These are phyloP conservation scores for Sinocyclocheilus rhinocerous DNA, from an alignment of 2,113 vertebrate species.

Conservation along the genomic window DNA sequence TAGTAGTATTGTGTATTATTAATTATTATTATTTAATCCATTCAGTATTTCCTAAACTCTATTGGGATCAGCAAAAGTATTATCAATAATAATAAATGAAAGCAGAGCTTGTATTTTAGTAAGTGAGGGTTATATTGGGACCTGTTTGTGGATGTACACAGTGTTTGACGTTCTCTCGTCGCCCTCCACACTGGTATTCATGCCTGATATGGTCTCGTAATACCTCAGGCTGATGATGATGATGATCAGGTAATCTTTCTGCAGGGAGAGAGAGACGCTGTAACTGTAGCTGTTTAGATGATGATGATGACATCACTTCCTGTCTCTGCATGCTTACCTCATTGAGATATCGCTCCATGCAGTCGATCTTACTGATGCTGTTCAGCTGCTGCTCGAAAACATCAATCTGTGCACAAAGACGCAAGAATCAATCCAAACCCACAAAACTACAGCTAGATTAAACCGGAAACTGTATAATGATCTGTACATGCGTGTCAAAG, in stretches of 20 bases:
- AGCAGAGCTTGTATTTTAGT: background rate
- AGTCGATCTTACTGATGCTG: constrained; percentile 69
- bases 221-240: constrained; percentile 68
- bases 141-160: constrained; percentile 67
- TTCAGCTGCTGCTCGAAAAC: constrained; percentile 66
- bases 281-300: background rate
- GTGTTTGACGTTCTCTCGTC: constrained; percentile 65
- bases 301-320: background rate
- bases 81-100: background rate
- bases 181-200: constrained; percentile 37
- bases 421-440: background rate
- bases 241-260: constrained; percentile 70
- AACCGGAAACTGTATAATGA: background rate
- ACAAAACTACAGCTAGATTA: too few species aligned
- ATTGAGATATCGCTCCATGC: constrained; percentile 68
- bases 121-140: background rate
- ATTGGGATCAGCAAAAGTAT: background rate
- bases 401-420: constrained; percentile 60
- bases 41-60: too few species aligned
- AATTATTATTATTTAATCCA: too few species aligned
- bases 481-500: constrained; percentile 63
- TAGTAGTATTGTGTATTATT: too few species aligned
- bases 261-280: constrained; percentile 3
- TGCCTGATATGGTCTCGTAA: constrained; percentile 56
- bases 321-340: constrained; percentile 52